Base-by-base conservation (phyloP, 2,797 vertebrate genomes). In the Halcyon leucocephala region DNA sequence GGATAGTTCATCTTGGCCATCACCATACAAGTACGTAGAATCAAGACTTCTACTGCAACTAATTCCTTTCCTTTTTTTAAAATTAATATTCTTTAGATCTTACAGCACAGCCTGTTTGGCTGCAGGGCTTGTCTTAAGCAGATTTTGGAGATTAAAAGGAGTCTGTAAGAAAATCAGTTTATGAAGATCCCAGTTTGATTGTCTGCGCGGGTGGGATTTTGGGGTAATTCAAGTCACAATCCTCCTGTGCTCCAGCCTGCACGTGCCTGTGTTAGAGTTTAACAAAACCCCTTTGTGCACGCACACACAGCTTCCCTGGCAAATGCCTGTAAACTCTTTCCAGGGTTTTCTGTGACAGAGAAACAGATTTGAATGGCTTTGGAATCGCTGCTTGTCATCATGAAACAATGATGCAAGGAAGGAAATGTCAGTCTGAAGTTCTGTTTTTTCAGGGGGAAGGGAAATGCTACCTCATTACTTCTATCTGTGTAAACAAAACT, bases 1-100 rank as follows among this genome's bases (percentile, higher is more conserved):
- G 91, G 99, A 99, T 79, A 97, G 97, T 21, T 98, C 98, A 86
- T 99, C 98, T 20, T 99, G 99, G 99, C 97, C 98, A 7, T 97
- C 97, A 86, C 98, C 99, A 3, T 99, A 99, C 98, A 99, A 98
- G 99, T 99, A 98, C 33, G 98, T 93, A 89, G 85, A 81, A 62
- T 54, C 12, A 55, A 29, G n/a, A 74, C 54, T 73, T 94, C 54
- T 86, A 66, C 82, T 92, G 54, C 69, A 52, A 55, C 16, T 44
- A n/a, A 86, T 91, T 90, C 19, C 9, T 95, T 91, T 91, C 35
- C 18, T 62, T 70, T 31, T 51, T 51, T 51, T 14, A 71, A 14
- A 71, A 70, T 80, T 84, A 71, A 60, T 89, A 31, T 55, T 58
- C 19, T 65, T 72, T 65, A 70, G 54, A 58, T 93, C 66, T 86